Evolutionary conservation across 2,113 vertebrate species (phyloP), one percentile per base, ranked within the genome.

Genomic region (Sinocyclocheilus anshuiensis): DNA sequence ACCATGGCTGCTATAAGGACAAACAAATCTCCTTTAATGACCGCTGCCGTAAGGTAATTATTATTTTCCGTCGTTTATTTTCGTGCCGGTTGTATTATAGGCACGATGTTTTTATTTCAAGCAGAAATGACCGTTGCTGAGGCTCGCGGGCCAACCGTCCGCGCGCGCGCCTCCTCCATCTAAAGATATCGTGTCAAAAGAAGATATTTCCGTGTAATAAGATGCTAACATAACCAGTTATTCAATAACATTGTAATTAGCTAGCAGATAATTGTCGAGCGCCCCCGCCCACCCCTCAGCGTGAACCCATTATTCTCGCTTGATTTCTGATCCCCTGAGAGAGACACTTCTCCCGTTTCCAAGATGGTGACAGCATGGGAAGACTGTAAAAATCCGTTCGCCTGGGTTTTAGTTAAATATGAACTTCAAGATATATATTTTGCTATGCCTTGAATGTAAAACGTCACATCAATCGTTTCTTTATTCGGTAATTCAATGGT

Each of bases 31-130:
- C 90, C 92, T 33, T 88, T 92, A 39, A 87, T 94, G 85, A 94
- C 90, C 75, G 90, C 94, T 2, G 91, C 92, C 7, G 92, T 94
- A 89, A 95, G 95, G 95, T 96, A 93, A 90, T 2, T 83, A 69
- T 45, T 53, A 45, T 16, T 74, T 84, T 33, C 22, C 72, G 55
- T 45, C 33, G 69, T 65, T 86, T 74, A 9, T 78, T n/a, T 85
- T 7, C 4, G 48, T 71, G 26, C 22, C 69, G 18, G 63, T 8
- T 65, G 16, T 76, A 33, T 72, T 65, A 13, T 0, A 57, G 42
- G 48, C 11, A 59, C 63, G 26, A 65, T 57, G 50, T 48, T 82
- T 78, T 72, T 84, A 39, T 84, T 84, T 85, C n/a, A 26, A 74
- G 53, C 6, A n/a, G 33, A 45, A 53, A 42, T 39, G 81, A 84